phyloP scores from a whole-genome alignment of 2,113 vertebrate genomes.

The Etheostoma cragini region DNA sequence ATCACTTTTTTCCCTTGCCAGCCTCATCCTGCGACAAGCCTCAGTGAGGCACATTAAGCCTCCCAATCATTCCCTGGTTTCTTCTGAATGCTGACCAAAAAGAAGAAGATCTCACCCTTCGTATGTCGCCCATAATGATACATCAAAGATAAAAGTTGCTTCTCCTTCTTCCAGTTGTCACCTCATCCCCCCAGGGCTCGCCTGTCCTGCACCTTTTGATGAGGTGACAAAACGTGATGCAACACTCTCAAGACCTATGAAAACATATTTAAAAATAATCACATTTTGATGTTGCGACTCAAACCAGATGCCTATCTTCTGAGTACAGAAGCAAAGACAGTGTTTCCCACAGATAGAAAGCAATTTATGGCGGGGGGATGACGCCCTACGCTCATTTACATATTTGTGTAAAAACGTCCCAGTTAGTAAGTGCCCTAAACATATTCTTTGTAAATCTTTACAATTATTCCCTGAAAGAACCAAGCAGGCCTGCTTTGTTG shows the following conservation, averaged over 20 bases:
- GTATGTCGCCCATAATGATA: slow-evolving; percentile 13
- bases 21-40: slow-evolving; percentile 36
- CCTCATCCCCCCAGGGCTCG: slow-evolving; percentile 3
- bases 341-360: no score
- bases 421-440: no score
- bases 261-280: slow-evolving; percentile 14
- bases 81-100: slow-evolving; percentile 9
- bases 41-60: slow-evolving; percentile 42
- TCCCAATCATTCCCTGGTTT: slow-evolving; percentile 30
- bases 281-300: slow-evolving; percentile 14
- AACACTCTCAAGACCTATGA: slow-evolving; percentile 11
- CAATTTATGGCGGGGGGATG: no score
- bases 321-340: no score
- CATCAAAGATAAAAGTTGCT: slow-evolving; percentile 34
- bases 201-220: slow-evolving; percentile 28
- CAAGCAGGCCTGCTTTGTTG: no score
- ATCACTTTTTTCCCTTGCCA: slow-evolving; percentile 48
- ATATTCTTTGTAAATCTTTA: no score
- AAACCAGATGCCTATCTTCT: not conserved
- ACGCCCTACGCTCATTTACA: no score
- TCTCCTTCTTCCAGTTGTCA: slow-evolving; percentile 28
- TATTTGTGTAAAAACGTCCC: no score
- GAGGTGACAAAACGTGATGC: slow-evolving; percentile 27
- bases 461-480: no score
- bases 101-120: slow-evolving; percentile 14